A percentile compares a stretch with the other conserved stretches of the same genome.
phyloP scores from a whole-genome alignment of 2,113 vertebrate genomes.

The Eudyptes chrysolophus region DNA sequence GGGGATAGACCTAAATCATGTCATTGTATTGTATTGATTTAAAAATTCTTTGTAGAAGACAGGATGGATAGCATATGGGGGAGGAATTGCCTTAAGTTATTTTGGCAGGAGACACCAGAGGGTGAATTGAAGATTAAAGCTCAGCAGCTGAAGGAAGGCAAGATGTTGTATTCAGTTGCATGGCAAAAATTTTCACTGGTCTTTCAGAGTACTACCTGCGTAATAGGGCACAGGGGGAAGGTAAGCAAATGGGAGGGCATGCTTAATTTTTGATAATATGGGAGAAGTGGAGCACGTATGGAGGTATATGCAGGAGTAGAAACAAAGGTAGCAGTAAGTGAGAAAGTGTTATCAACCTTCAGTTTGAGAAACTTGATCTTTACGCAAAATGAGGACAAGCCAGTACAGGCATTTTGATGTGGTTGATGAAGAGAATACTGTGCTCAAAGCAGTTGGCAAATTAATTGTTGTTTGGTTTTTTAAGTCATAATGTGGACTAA shows the following conservation, averaged over 20 bases:
- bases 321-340: not conserved
- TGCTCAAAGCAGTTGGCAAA: not conserved
- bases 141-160: not conserved
- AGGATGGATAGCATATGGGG: not conserved
- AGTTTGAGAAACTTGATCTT: not conserved
- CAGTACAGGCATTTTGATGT: not conserved
- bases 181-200: not conserved
- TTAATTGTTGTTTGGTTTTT: not conserved
- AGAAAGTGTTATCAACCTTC: not conserved
- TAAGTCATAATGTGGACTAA: not conserved
- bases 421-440: not conserved
- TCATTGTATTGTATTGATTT: not conserved
- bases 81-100: not conserved
- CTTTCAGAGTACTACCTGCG: not conserved
- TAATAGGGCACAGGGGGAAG: not conserved
- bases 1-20: not conserved
- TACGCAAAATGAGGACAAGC: not conserved
- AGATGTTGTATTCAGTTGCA: not conserved
- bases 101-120: not conserved
- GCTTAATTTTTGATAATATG: not conserved
- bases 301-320: not conserved
- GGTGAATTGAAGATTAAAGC: not conserved
- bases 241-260: not conserved
- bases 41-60: not conserved
- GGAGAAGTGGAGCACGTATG: rapidly evolving